Evolutionary conservation across 2,113 vertebrate genomes (phyloP).

Genomic region (Trogon melanurus): DNA sequence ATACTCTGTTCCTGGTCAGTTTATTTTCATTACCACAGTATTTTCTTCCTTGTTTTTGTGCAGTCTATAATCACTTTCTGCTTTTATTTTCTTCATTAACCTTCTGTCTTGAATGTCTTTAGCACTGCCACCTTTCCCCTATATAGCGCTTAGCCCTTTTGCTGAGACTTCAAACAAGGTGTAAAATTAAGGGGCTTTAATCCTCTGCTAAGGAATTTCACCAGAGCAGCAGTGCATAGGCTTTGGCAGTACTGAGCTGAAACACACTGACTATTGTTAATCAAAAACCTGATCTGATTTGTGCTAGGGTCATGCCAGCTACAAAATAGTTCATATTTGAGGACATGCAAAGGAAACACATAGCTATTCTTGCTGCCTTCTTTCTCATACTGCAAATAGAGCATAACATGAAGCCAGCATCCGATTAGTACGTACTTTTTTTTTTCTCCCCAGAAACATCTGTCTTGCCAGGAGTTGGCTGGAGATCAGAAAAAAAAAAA

Average conservation of each 20-base stretch:
- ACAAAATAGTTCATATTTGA: not conserved
- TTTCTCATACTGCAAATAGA: not conserved
- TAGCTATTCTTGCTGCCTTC: not conserved
- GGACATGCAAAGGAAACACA: not conserved
- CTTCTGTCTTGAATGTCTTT: not conserved
- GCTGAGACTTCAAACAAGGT: not conserved
- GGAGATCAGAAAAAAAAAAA: not conserved
- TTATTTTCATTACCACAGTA: not conserved
- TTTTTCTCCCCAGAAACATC: not conserved
- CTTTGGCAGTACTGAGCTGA: not conserved
- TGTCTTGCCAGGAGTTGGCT: conserved; percentile 12
- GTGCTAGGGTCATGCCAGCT: not conserved
- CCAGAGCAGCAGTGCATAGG: not conserved
- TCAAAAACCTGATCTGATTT: conserved; percentile 10
- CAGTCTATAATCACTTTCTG: not conserved
- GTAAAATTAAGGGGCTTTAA: conserved; percentile 2
- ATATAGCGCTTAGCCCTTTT: not conserved
- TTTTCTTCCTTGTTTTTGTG: not conserved
- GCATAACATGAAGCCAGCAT: not conserved
- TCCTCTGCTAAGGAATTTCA: not conserved
- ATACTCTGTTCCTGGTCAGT: not conserved
- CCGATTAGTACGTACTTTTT: not conserved
- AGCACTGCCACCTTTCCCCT: not conserved
- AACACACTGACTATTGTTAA: not conserved
- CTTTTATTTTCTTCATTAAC: not conserved